A percentile compares a stretch with the other conserved stretches of the same genome.
These are phyloP conservation scores for Hirundichthys speculiger DNA, from an alignment of 2,113 vertebrate genomes.

Conservation along the genomic window DNA sequence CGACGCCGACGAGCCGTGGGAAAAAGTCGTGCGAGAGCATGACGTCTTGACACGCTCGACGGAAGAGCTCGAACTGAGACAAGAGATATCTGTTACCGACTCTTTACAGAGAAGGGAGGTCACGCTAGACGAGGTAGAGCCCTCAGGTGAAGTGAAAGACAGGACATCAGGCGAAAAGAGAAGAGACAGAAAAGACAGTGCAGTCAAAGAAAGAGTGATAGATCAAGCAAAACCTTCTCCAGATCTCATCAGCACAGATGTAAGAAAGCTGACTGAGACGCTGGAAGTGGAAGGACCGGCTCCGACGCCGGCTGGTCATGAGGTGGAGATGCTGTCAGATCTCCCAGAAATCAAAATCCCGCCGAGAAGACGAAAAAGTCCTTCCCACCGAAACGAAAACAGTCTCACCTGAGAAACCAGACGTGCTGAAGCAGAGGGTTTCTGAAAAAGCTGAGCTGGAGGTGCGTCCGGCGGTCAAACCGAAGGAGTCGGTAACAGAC, in stretches of 20 bases:
- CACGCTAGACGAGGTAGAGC: no score
- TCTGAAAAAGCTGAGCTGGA: background rate
- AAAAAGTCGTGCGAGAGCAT: slow-evolving; percentile 11
- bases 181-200: slow-evolving; percentile 17
- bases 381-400: background rate
- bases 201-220: slow-evolving; percentile 10
- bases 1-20: slow-evolving; percentile 28
- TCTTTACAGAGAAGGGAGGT: slow-evolving; percentile 29
- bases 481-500: slow-evolving; percentile 45
- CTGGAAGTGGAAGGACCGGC: background rate
- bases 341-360: background rate
- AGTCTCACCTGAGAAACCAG: background rate
- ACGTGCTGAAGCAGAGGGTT: background rate
- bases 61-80: slow-evolving; percentile 33
- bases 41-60: slow-evolving; percentile 4
- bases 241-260: background rate
- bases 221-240: background rate
- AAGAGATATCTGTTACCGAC: slow-evolving; percentile 58
- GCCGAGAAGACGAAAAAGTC: background rate
- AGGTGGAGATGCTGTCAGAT: background rate
- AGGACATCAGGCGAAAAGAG: no score
- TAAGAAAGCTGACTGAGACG: slow-evolving; percentile 1
- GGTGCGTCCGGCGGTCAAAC: no score
- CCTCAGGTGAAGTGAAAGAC: no score
- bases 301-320: background rate